Evolutionary conservation across 1,140 invertebrate species (phyloP), one percentile per base, ranked within the genome.

Genomic region (Adoxophyes honmai): DNA sequence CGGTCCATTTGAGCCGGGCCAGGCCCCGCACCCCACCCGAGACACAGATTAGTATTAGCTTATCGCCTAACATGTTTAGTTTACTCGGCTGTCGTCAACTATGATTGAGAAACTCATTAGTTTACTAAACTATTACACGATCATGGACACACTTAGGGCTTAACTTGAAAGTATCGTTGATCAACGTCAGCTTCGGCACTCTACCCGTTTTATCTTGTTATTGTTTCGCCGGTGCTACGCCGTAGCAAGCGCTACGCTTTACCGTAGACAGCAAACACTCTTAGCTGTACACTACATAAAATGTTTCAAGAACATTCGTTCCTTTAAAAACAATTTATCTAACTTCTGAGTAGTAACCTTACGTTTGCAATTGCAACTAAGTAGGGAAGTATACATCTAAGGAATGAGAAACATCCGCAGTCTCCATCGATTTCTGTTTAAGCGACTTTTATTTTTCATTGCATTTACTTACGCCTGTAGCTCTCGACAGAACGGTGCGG

Each of bases 381-480:
- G 21, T 28, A 28, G 6, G 6, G 2, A 28, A 3, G 6, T 6
- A 6, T 28, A 3, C 21, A 6, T 28, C 2, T 28, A 28, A 28
- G 21, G 21, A 28, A 28, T 28, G 6, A 11, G 21, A 48, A 52
- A 52, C 34, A 52, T 52, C 51, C 14, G 13, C 9, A 35, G 33
- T 35, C 33, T 61, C 42, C 37, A 66, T 70, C 33, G 59, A 64
- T 67, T 67, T 55, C 52, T 52, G 44, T 62, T 62, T 59, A 59
- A 52, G 15, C 33, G 53, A 66, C 34, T 66, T 44, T 35, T 59
- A 61, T 55, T 63, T 73, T 66, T 75, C 62, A 70, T 72, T 68
- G 52, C 62, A 63, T 75, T 70, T 68, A 64, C 60, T 73, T 68
- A 70, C 64, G 60, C 69, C 64, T 65, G 68, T 63, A 70, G 59